phyloP scores from a whole-genome alignment of 2,888 invertebrate species.

The Cotesia congregata region DNA sequence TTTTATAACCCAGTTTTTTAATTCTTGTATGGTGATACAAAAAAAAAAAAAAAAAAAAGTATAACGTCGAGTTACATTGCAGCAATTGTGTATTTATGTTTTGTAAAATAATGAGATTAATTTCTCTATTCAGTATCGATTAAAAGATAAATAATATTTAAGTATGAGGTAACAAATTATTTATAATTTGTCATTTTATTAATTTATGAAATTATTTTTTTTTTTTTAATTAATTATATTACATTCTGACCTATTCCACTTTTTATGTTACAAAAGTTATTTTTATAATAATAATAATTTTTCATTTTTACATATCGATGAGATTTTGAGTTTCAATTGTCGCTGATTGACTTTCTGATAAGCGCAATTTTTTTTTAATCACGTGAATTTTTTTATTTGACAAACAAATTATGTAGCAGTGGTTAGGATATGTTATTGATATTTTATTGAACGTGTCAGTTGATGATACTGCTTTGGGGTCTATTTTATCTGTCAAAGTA shows the following conservation, averaged over 20 bases:
- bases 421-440: slow-evolving; percentile 86
- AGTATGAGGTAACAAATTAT: not conserved
- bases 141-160: not conserved
- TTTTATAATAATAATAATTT: not conserved
- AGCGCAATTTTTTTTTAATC: slow-evolving; percentile 74
- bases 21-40: not conserved
- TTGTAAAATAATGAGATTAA: not conserved
- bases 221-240: not conserved
- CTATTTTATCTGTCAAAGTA: slow-evolving; percentile 81
- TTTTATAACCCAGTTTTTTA: not conserved
- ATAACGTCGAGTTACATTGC: not conserved
- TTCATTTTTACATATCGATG: slow-evolving; percentile 51
- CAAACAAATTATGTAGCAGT: slow-evolving; percentile 88
- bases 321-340: slow-evolving; percentile 49
- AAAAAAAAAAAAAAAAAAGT: not conserved
- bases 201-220: not conserved
- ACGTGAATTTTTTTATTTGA: slow-evolving; percentile 91
- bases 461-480: slow-evolving; percentile 73
- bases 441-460: slow-evolving; percentile 84
- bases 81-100: not conserved
- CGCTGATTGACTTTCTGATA: slow-evolving; percentile 30
- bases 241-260: not conserved
- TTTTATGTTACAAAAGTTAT: not conserved
- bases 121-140: not conserved
- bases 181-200: not conserved